A percentile compares a stretch with the other conserved stretches of the same genome.
Conservation (phyloP, 2,888 invertebrate genomes). For the Drosophila neotestacea region DNA sequence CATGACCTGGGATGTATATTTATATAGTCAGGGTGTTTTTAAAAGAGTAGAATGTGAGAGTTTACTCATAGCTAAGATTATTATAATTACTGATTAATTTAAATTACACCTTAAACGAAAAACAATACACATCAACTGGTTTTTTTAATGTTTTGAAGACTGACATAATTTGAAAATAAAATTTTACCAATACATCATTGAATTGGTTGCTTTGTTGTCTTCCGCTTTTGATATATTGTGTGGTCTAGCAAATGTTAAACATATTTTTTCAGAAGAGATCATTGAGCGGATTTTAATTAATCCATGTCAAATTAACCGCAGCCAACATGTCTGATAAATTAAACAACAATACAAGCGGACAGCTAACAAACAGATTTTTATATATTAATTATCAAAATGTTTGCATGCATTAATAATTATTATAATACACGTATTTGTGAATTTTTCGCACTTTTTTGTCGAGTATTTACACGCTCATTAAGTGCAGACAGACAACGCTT, state of each 20-base stretch:
- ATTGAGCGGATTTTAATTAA: slow-evolving; percentile 67
- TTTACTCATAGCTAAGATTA: background rate
- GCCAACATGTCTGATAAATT: slow-evolving; percentile 63
- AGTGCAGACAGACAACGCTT: slow-evolving; percentile 36
- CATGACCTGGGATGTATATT: too few species aligned
- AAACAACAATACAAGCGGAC: slow-evolving; percentile 60
- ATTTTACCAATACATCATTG: slow-evolving; percentile 12
- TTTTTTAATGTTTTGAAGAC: background rate
- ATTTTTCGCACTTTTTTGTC: background rate
- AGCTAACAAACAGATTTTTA: slow-evolving; percentile 58
- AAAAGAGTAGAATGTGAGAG: too few species aligned
- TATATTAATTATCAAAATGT: slow-evolving; percentile 69
- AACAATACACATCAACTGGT: background rate
- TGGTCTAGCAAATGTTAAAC: slow-evolving; percentile 16
- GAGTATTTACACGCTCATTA: slow-evolving; percentile 66
- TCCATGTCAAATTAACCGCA: slow-evolving; percentile 62
- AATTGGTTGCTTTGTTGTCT: slow-evolving; percentile 9
- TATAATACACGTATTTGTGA: slow-evolving; percentile 29
- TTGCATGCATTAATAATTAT: slow-evolving; percentile 45
- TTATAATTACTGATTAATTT: background rate
- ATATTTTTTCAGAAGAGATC: slow-evolving; percentile 3
- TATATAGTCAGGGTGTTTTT: too few species aligned
- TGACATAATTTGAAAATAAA: slow-evolving; percentile 7
- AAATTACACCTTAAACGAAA: too few species aligned
- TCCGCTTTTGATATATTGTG: slow-evolving; percentile 25